Conservation (phyloP, 2,888 invertebrate genomes). For the Melieria crassipennis region DNA sequence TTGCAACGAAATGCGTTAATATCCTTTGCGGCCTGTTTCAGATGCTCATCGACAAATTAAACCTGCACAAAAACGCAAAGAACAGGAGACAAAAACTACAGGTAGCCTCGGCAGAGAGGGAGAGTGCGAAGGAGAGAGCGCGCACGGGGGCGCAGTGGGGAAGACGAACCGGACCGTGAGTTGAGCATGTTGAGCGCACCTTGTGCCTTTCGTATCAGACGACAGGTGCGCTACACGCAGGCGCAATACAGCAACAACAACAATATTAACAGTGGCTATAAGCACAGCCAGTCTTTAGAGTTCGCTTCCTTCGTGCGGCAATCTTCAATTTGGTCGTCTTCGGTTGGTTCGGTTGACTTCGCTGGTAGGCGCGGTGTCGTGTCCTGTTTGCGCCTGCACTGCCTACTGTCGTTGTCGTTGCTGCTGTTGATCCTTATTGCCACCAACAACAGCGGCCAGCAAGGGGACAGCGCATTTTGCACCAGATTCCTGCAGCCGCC, state of each 20-base stretch:
- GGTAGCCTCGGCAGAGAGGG: too few relatives aligned
- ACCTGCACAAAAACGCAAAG: too few relatives aligned
- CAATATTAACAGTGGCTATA: not conserved
- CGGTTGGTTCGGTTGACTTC: not conserved
- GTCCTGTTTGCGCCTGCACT: not conserved
- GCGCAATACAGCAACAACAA: constrained; percentile 8
- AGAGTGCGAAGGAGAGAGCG: too few relatives aligned
- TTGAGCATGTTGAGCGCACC: constrained; percentile 17
- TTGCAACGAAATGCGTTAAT: not conserved
- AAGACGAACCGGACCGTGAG: too few relatives aligned
- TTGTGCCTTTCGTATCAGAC: constrained; percentile 22
- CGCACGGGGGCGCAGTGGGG: too few relatives aligned
- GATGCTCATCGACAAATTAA: not conserved
- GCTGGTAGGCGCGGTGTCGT: not conserved
- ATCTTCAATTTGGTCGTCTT: not conserved
- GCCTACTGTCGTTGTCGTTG: constrained; percentile 6
- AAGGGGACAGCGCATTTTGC: constrained; percentile 3
- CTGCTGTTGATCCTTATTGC: constrained; percentile 29
- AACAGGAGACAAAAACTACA: too few relatives aligned
- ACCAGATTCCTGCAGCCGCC: constrained; percentile 14
- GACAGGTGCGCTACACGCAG: constrained; percentile 30
- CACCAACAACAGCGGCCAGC: constrained; percentile 19
- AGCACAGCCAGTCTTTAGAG: too few relatives aligned
- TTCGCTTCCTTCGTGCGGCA: too few relatives aligned
- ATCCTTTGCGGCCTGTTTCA: constrained; percentile 21